phyloP scores from a whole-genome alignment of 2,797 vertebrate species.

The Miichthys miiuy region DNA sequence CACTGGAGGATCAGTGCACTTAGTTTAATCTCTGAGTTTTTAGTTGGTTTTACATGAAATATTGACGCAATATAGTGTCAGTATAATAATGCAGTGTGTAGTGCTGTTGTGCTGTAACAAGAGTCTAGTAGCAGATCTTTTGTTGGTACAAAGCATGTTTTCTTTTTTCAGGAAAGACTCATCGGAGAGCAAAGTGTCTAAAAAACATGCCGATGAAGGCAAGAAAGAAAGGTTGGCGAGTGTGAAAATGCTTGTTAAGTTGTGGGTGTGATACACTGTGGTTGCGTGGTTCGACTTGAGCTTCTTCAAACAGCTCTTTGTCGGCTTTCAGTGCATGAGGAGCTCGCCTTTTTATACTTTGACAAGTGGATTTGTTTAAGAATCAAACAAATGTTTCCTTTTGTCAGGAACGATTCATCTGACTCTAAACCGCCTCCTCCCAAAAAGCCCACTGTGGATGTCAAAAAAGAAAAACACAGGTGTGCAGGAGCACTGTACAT shows the following conservation, averaged over 20 bases:
- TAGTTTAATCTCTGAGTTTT: conserved; percentile 1
- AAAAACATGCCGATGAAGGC: conserved; percentile 76
- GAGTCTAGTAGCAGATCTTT: not conserved
- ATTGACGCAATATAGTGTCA: not conserved
- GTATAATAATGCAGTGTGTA: not conserved
- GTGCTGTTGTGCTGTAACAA: not conserved
- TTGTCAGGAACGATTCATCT: conserved; percentile 82
- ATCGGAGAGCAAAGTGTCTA: conserved; percentile 77
- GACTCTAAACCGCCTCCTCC: conserved; percentile 70
- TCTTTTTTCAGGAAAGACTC: conserved; percentile 82
- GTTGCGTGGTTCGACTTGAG: not conserved
- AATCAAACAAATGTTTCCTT: conserved; percentile 60
- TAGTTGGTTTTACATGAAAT: not conserved
- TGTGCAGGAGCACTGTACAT: conserved; percentile 56
- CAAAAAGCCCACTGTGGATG: conserved; percentile 72
- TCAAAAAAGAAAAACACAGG: conserved; percentile 85
- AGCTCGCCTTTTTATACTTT: not conserved
- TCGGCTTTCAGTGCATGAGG: conserved; percentile 6
- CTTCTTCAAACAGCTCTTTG: not conserved
- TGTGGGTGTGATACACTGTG: not conserved
- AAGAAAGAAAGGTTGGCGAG: conserved; percentile 84
- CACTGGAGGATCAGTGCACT: conserved; percentile 26
- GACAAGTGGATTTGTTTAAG: conserved; percentile 13
- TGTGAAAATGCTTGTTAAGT: conserved; percentile 28
- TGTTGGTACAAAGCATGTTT: conserved; percentile 48